Evolutionary conservation across 1,140 invertebrate genomes (phyloP).

Genomic region (Anastrepha obliqua): DNA sequence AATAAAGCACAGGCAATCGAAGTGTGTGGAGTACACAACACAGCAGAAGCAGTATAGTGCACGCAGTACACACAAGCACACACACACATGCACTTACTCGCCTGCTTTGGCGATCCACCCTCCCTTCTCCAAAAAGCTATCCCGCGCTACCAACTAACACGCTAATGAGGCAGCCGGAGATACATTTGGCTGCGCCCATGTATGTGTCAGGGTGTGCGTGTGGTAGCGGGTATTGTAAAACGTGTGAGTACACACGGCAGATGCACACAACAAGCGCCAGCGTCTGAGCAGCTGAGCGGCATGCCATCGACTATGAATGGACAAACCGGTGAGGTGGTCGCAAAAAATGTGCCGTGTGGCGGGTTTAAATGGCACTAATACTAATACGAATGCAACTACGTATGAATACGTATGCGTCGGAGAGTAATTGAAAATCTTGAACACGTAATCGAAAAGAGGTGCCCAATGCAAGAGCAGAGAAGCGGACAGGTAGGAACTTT

Average conservation of each 20-base stretch:
- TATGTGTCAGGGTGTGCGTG: background rate
- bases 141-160: background rate
- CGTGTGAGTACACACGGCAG: background rate
- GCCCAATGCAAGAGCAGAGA: background rate
- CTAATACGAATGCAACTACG: background rate
- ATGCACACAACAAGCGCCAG: constrained; percentile 32
- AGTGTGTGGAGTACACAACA: background rate
- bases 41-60: background rate
- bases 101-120: background rate
- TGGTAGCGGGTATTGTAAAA: background rate
- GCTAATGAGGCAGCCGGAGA: constrained; percentile 20
- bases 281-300: constrained; percentile 14
- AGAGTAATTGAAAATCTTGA: background rate
- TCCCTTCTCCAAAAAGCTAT: background rate
- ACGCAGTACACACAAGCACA: background rate
- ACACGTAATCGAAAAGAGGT: constrained; percentile 24
- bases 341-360: constrained; percentile 15
- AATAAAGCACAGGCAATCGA: constrained; percentile 31
- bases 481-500: constrained; percentile 8
- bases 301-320: constrained; percentile 14
- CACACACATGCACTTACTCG: background rate
- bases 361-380: background rate
- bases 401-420: background rate
- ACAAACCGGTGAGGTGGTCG: constrained; percentile 40
- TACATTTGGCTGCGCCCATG: background rate